Evolutionary conservation across 2,888 invertebrate genomes (phyloP), one percentile per base, ranked within the genome.

Genomic region (Itoplectis maculator): DNA sequence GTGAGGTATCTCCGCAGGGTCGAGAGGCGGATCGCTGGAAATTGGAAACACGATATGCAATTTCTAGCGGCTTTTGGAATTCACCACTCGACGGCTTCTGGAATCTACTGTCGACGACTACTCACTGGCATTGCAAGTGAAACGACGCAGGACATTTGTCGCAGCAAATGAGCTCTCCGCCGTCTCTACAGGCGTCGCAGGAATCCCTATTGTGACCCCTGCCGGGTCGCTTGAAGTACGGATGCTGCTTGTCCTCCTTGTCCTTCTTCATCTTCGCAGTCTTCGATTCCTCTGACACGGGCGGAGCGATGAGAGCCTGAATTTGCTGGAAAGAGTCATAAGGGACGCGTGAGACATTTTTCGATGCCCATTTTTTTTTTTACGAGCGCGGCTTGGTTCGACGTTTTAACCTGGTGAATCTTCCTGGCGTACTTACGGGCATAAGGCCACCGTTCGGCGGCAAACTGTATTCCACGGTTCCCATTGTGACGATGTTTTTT

Each of bases 141-240:
- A 99, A 99, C 84, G 98, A 98, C 40, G 98, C 97, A 0, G 98
- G 98, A 89, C 99, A 99, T 84, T 96, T 96, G 93, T 99, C 99
- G 92, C 99, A 99, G 93, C 98, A 99, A 79, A 99, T 96, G 47
- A 99, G 94, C 93, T 98, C 98, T 2, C 99, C 99, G 42, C 98
- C 98, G 94, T 99, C 99, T 73, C 96, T 95, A 92, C 99, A 99
- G 74, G 98, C 97, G 93, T 98, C 98, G 91, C 99, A 99, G 86
- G 96, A 96, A 91, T 99, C 98, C 91, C 97, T 97, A 93, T 98
- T 98, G 90, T 97, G 97, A 7, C 97, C 97, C 89, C 96, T 96
- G n/a, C 97, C 97, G 84, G 97, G 97, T 82, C 97, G 94, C 91
- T 97, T 96, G 90, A 96, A 97, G 89, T 97, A 97, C 0, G 97